Percentiles rank a stretch among this genome's conserved stretches.
Conservation (phyloP, 37 sponge, comb jelly and placozoan species). For the Eunapius fragilis region DNA sequence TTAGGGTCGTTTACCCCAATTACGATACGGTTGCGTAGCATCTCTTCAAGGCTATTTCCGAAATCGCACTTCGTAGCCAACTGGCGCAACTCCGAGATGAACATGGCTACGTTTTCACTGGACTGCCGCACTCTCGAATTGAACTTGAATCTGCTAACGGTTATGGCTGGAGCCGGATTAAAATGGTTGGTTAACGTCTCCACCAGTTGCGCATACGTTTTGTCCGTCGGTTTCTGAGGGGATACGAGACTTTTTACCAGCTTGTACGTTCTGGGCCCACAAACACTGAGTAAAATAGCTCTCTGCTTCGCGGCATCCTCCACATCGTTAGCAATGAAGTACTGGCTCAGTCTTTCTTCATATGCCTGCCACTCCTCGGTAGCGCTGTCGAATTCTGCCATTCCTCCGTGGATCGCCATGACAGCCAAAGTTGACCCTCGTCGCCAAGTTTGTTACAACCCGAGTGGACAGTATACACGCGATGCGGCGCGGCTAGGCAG, state of each 20-base stretch:
- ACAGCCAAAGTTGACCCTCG: not conserved
- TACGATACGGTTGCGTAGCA: constrained; percentile 9
- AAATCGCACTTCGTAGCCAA: not conserved
- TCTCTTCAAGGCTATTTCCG: too few relatives aligned
- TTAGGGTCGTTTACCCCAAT: not conserved
- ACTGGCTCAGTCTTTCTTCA: constrained; percentile 4
- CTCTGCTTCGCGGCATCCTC: not conserved
- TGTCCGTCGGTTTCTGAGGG: not conserved
- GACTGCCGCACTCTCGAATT: not conserved
- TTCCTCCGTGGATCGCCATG: not conserved
- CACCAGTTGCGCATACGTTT: not conserved
- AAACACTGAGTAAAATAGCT: not conserved
- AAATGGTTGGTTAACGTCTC: not conserved
- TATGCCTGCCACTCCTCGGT: constrained; percentile 13
- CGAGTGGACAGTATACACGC: not conserved
- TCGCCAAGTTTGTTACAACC: not conserved
- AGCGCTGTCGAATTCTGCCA: not conserved
- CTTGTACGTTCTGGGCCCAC: not conserved
- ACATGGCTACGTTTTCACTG: not conserved
- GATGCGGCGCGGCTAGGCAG: not conserved
- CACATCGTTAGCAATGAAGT: constrained; percentile 13
- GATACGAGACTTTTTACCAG: not conserved
- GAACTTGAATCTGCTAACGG: not conserved
- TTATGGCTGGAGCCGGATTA: not conserved
- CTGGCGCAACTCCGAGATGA: not conserved